phyloP scores from a whole-genome alignment of 2,113 vertebrate species.

The Lamprologus tigripictilis region DNA sequence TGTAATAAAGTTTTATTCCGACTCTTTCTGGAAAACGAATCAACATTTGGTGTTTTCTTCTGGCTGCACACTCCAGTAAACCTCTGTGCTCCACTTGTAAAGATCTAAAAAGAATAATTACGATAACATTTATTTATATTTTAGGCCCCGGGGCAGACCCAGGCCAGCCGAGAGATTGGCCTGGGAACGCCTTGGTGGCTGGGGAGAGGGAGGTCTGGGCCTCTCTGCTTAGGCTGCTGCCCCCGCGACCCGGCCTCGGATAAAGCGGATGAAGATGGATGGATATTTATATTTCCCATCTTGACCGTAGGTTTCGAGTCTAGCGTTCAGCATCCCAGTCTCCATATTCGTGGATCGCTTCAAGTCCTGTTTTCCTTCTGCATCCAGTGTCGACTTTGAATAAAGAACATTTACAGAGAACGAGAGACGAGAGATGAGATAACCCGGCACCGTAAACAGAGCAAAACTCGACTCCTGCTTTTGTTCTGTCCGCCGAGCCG shows the following conservation, averaged over 20 bases:
- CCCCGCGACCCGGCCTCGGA: too few relatives aligned
- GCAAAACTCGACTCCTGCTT: not conserved
- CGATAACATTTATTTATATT: not conserved
- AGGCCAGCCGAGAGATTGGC: too few relatives aligned
- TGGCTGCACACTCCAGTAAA: not conserved
- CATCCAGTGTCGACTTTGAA: not conserved
- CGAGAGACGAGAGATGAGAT: not conserved
- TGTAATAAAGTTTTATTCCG: not conserved
- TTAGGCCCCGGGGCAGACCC: not conserved
- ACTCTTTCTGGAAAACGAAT: not conserved
- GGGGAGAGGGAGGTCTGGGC: too few relatives aligned
- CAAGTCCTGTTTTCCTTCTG: not conserved
- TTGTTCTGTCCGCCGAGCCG: not conserved
- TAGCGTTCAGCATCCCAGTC: fast-evolving
- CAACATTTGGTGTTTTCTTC: not conserved
- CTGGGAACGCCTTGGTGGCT: too few relatives aligned
- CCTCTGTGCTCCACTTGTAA: not conserved
- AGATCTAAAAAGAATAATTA: not conserved
- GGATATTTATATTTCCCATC: not conserved
- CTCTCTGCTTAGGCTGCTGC: too few relatives aligned
- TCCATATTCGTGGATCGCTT: not conserved
- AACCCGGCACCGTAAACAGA: not conserved
- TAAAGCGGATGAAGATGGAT: too few relatives aligned
- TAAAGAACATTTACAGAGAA: not conserved
- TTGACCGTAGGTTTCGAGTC: fast-evolving